Percentiles rank a stretch among this genome's conserved stretches.
Conservation (phyloP, 2,888 invertebrate genomes). For the Lasiommata megera region DNA sequence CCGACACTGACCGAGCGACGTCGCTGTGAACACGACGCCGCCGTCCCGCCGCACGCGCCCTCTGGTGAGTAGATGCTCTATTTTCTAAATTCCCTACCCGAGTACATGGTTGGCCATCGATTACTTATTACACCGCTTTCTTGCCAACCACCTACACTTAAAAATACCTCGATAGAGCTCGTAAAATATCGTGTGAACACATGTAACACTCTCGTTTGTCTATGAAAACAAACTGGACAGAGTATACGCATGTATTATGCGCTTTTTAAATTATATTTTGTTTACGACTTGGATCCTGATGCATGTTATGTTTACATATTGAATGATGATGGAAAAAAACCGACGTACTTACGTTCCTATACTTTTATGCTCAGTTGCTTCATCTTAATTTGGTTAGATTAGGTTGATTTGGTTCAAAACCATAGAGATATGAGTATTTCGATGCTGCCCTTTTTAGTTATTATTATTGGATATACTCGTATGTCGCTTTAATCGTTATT, state of each 20-base stretch:
- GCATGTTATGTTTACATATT: no score
- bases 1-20: constrained; percentile 59
- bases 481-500: no score
- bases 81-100: neutral
- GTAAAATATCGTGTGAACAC: constrained; percentile 30
- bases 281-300: neutral
- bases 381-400: no score
- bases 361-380: no score
- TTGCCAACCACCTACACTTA: constrained; percentile 60
- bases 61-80: constrained; percentile 61
- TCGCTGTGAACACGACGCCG: constrained; percentile 53
- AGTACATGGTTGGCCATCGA: constrained; percentile 42
- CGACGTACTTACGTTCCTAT: no score
- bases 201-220: constrained; percentile 20
- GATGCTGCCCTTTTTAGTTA: no score
- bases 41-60: constrained; percentile 41
- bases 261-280: neutral
- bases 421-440: no score
- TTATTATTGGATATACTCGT: no score
- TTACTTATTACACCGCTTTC: constrained; percentile 48
- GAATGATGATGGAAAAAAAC: no score
- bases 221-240: neutral
- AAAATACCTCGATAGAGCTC: constrained; percentile 29
- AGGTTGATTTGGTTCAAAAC: no score
- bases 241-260: neutral